These are phyloP conservation scores for Sternarchorhynchus goeldii DNA, from an alignment of 2,797 vertebrate genomes.

Conservation along the genomic window DNA sequence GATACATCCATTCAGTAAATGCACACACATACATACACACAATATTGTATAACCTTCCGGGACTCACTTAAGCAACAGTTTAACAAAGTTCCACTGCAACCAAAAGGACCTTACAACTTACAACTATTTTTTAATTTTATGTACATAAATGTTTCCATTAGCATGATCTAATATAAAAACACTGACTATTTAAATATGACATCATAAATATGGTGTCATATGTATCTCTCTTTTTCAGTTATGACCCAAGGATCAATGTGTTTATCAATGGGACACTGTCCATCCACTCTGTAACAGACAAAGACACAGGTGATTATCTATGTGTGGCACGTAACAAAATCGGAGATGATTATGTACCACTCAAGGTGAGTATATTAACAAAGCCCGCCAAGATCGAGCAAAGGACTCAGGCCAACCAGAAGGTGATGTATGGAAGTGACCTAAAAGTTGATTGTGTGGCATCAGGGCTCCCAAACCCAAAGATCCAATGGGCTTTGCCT, in stretches of 20 bases:
- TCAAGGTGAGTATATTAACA: slow-evolving; percentile 84
- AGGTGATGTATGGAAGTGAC: slow-evolving; percentile 81
- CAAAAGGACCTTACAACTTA: too few species aligned
- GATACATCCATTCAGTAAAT: background rate
- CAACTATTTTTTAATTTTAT: too few species aligned
- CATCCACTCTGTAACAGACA: slow-evolving; percentile 79
- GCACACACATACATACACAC: too few species aligned
- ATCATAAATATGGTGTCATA: background rate
- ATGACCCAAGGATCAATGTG: slow-evolving; percentile 83
- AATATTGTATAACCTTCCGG: too few species aligned
- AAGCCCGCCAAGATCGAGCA: slow-evolving; percentile 87
- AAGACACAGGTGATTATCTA: slow-evolving; percentile 88
- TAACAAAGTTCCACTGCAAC: too few species aligned
- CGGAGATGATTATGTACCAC: slow-evolving; percentile 83
- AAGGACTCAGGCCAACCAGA: slow-evolving; percentile 78
- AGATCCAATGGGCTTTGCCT: slow-evolving; percentile 90
- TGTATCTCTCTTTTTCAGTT: slow-evolving; percentile 67
- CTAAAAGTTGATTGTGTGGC: slow-evolving; percentile 92
- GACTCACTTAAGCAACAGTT: too few species aligned
- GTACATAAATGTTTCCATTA: too few species aligned
- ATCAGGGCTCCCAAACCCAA: slow-evolving; percentile 86
- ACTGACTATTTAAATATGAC: too few species aligned
- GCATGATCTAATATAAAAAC: too few species aligned
- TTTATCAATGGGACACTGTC: slow-evolving; percentile 84
- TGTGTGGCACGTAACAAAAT: slow-evolving; percentile 89